Evolutionary conservation across 2,113 vertebrate genomes (phyloP).

Genomic region (Alligator sinensis): DNA sequence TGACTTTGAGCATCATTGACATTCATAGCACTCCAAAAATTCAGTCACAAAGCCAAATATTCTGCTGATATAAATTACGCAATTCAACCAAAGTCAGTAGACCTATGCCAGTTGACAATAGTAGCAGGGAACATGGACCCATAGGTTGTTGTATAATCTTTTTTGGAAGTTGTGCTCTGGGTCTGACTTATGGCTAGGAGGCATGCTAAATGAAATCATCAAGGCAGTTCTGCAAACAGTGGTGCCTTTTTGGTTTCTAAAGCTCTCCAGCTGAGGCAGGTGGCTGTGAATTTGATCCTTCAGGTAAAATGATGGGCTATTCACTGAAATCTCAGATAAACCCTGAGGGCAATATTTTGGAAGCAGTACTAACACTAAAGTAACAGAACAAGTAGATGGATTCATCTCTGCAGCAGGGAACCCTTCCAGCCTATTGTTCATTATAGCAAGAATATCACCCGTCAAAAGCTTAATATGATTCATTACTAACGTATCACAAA

Average conservation of each 20-base stretch:
- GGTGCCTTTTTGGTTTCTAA: neutral
- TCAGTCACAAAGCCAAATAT: neutral
- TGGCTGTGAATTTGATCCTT: neutral
- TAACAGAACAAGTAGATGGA: neutral
- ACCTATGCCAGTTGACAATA: neutral
- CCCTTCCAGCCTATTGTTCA: neutral
- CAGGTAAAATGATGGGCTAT: neutral
- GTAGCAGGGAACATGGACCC: neutral
- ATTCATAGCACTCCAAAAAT: neutral
- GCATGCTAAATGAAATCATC: neutral
- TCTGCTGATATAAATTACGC: neutral
- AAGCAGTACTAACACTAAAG: neutral
- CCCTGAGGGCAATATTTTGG: neutral
- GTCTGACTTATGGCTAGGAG: neutral
- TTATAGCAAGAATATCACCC: neutral
- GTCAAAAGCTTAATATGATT: neutral
- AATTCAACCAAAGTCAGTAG: neutral
- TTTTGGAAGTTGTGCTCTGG: neutral
- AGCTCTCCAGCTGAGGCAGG: neutral
- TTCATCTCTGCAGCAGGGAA: neutral
- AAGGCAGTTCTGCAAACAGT: rapidly evolving
- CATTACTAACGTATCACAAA: neutral
- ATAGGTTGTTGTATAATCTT: neutral
- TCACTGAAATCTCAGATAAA: neutral
- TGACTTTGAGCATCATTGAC: neutral